These are phyloP conservation scores for Teleopsis dalmanni DNA, from an alignment of 1,140 invertebrate species.

Conservation along the genomic window DNA sequence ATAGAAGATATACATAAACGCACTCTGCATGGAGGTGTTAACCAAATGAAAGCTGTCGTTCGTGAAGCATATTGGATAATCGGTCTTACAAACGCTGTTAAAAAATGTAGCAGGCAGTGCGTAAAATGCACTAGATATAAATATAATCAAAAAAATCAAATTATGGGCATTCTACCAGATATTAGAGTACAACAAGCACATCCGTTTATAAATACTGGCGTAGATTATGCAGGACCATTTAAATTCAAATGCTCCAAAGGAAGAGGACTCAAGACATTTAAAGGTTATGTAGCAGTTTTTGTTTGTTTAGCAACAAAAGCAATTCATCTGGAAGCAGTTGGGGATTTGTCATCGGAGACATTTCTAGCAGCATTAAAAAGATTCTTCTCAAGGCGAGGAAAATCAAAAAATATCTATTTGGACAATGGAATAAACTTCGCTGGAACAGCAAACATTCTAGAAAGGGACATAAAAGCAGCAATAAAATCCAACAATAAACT, in stretches of 20 bases:
- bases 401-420: constrained; percentile 12
- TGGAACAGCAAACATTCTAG: constrained; percentile 4
- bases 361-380: constrained; percentile 38
- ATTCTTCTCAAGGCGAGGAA: constrained; percentile 30
- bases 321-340: constrained; percentile 30
- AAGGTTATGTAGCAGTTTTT: constrained; percentile 32
- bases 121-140: neutral
- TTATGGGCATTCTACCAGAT: constrained; percentile 3
- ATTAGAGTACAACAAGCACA: neutral
- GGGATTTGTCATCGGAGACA: constrained; percentile 26
- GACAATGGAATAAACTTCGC: constrained; percentile 26
- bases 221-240: constrained; percentile 28
- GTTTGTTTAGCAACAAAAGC: constrained; percentile 35
- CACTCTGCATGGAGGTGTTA: constrained; percentile 1
- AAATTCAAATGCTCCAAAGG: constrained; percentile 14
- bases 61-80: neutral
- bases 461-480: neutral
- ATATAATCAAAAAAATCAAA: neutral
- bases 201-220: constrained; percentile 18
- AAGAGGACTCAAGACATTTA: constrained; percentile 11
- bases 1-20: neutral
- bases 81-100: neutral
- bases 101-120: neutral
- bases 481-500: neutral
- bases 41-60: neutral